These are phyloP conservation scores for Ophion ellenae DNA, from an alignment of 2,888 invertebrate genomes.

Conservation along the genomic window DNA sequence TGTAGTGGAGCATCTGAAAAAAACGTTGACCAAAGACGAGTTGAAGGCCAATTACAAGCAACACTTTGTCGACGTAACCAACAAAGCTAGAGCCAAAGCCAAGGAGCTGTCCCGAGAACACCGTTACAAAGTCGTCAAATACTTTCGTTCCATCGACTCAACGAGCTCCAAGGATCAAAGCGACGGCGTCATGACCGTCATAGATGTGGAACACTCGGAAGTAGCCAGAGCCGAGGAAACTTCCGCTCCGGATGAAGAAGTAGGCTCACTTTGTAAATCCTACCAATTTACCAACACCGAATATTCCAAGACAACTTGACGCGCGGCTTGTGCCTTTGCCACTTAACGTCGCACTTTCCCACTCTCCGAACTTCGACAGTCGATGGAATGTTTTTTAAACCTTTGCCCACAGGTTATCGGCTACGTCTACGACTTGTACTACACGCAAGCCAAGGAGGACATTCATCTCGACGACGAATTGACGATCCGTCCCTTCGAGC, in stretches of 20 bases:
- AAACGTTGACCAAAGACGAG: constrained; percentile 84
- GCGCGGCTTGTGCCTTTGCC: neutral
- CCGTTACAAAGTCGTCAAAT: constrained; percentile 87
- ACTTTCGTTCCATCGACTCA: constrained; percentile 84
- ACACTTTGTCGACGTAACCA: constrained; percentile 82
- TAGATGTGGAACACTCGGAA: constrained; percentile 85
- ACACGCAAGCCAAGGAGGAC: constrained; percentile 85
- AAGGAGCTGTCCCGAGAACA: constrained; percentile 84
- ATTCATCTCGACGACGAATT: constrained; percentile 83
- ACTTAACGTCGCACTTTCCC: neutral
- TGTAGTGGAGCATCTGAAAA: constrained; percentile 76
- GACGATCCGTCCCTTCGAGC: constrained; percentile 82
- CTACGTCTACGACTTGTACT: constrained; percentile 88
- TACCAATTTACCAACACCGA: neutral
- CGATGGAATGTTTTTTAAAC: neutral
- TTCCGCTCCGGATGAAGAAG: constrained; percentile 52
- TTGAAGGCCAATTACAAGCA: constrained; percentile 85
- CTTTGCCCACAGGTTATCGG: constrained; percentile 74
- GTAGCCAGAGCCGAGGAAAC: constrained; percentile 41
- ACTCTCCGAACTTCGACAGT: constrained; percentile 12
- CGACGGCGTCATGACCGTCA: constrained; percentile 84
- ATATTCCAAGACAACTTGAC: too few species aligned
- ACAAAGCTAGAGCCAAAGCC: constrained; percentile 84
- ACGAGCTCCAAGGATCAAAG: constrained; percentile 69
- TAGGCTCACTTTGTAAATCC: constrained; percentile 34